A percentile compares a stretch with the other conserved stretches of the same genome.
phyloP scores from a whole-genome alignment of 2,113 vertebrate genomes.

The Steatornis caripensis region DNA sequence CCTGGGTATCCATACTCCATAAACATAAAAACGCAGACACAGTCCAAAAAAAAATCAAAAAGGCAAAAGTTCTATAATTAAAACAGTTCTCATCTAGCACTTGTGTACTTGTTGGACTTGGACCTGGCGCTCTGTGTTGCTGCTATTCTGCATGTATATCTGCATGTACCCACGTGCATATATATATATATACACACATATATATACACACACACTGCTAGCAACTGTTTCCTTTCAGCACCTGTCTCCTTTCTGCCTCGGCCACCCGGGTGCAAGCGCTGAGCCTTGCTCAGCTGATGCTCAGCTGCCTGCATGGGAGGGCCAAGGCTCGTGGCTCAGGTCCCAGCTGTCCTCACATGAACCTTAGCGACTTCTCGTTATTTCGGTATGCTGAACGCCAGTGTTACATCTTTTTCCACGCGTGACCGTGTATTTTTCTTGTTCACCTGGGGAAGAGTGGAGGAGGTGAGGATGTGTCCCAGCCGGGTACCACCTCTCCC shows the following conservation, averaged over 20 bases:
- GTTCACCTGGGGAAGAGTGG: background rate
- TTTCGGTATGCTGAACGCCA: background rate
- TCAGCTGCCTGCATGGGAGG: background rate
- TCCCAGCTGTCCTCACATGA: background rate
- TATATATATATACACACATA: background rate
- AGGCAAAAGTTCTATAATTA: background rate
- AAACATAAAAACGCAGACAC: background rate
- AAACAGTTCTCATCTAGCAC: background rate
- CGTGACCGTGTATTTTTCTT: background rate
- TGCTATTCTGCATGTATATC: background rate
- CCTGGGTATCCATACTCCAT: background rate
- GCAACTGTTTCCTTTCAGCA: background rate
- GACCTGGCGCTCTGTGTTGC: background rate
- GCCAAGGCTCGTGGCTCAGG: background rate
- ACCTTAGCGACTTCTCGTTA: background rate
- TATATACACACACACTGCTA: background rate
- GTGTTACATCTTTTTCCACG: rapidly evolving
- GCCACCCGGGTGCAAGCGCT: background rate
- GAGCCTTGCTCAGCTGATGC: background rate
- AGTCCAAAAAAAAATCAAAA: background rate
- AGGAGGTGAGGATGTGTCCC: background rate
- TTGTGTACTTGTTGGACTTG: background rate
- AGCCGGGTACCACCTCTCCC: background rate
- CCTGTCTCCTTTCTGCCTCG: background rate
- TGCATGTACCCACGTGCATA: too few relatives aligned